Conservation (phyloP, 2,888 invertebrate species). For the Cheilosia scutellata region DNA sequence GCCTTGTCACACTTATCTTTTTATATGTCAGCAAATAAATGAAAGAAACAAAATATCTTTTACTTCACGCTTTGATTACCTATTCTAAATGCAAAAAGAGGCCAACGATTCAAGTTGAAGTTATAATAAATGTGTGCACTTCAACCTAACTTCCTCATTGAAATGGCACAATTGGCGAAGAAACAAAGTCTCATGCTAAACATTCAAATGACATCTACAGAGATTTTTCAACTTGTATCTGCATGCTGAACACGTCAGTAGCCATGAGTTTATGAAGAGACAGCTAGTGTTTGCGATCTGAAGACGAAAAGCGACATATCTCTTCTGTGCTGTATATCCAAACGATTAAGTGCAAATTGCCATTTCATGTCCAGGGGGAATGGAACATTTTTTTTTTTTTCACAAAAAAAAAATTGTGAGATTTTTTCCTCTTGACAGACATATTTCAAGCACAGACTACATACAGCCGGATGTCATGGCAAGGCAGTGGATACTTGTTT, state of each 20-base stretch:
- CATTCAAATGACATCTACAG: constrained; percentile 52
- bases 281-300: constrained; percentile 4
- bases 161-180: constrained; percentile 8
- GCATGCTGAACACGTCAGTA: constrained; percentile 45
- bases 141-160: constrained; percentile 1
- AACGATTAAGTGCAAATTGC: constrained; percentile 37
- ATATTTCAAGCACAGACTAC: too few species aligned
- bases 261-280: neutral
- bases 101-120: constrained; percentile 12
- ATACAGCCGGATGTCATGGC: neutral
- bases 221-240: constrained; percentile 43
- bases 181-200: neutral
- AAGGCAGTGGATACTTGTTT: constrained; percentile 1
- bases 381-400: neutral
- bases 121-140: neutral
- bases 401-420: too few species aligned
- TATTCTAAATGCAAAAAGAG: constrained; percentile 18
- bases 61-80: constrained; percentile 10
- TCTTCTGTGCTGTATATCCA: constrained; percentile 5
- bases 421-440: too few species aligned
- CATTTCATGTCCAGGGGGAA: constrained; percentile 22
- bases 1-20: neutral
- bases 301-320: constrained; percentile 1
- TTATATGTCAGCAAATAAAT: neutral
- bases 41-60: neutral